Evolutionary conservation across 2,888 invertebrate genomes (phyloP).

Genomic region (Perdita meconis): DNA sequence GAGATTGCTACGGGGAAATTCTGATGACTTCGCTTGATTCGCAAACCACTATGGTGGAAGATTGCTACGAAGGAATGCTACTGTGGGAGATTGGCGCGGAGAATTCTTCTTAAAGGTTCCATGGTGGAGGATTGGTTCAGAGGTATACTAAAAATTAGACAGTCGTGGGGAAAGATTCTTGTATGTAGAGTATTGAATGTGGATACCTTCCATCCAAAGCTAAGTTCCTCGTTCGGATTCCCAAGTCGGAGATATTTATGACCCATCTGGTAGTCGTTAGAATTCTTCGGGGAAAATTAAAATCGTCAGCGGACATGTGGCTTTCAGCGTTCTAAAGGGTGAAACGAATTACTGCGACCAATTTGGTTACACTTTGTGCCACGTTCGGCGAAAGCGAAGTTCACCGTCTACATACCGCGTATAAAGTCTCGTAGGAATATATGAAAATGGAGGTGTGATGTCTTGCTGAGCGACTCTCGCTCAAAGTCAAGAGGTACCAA

Average conservation of each 20-base stretch:
- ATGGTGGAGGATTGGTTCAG: neutral
- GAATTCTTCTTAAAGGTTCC: conserved; percentile 5
- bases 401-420: no score
- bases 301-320: conserved; percentile 36
- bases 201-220: neutral
- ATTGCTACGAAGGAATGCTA: neutral
- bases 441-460: no score
- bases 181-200: no score
- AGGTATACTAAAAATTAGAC: no score
- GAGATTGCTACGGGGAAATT: conserved; percentile 25
- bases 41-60: conserved; percentile 9
- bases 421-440: no score
- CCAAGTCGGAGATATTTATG: conserved; percentile 21
- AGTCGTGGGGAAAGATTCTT: no score
- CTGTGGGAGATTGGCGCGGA: conserved; percentile 8
- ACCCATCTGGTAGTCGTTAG: neutral
- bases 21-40: conserved; percentile 24
- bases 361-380: conserved; percentile 29
- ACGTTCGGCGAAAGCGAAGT: conserved; percentile 1
- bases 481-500: no score
- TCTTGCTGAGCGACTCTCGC: no score
- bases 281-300: conserved; percentile 47
- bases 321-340: conserved; percentile 40
- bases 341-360: conserved; percentile 40
- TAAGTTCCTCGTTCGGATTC: conserved; percentile 9